Percentiles rank a stretch among this genome's conserved stretches.
Conservation (phyloP, 1,140 invertebrate species). For the Drosophila carrolli region DNA sequence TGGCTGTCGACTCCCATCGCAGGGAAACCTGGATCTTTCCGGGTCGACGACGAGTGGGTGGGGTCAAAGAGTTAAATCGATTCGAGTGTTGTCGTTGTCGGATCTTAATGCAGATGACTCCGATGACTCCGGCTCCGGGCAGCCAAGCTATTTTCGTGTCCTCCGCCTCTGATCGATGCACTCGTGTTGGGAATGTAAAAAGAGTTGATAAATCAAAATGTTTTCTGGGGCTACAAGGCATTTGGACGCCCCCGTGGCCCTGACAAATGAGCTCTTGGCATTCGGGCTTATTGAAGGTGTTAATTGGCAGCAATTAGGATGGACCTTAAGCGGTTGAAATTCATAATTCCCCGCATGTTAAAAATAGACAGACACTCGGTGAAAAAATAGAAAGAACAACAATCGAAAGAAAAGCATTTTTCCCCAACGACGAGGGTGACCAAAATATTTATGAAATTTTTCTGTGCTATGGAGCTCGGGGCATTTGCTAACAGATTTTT, state of each 20-base stretch:
- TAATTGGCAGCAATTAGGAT: conserved; percentile 64
- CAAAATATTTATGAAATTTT: conserved; percentile 60
- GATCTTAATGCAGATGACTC: conserved; percentile 71
- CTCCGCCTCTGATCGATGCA: conserved; percentile 61
- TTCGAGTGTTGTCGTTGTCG: conserved; percentile 70
- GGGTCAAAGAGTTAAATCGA: conserved; percentile 81
- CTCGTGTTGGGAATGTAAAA: conserved; percentile 76
- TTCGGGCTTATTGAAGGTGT: conserved; percentile 55
- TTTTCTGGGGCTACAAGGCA: conserved; percentile 35
- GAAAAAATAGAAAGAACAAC: conserved; percentile 14
- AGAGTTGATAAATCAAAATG: conserved; percentile 83
- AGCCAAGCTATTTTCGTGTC: conserved; percentile 51
- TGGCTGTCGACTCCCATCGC: conserved; percentile 18
- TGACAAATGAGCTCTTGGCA: conserved; percentile 57
- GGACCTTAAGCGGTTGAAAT: conserved; percentile 35
- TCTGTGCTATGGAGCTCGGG: not conserved
- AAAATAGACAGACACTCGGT: conserved; percentile 31
- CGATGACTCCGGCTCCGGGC: conserved; percentile 41
- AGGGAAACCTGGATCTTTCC: conserved; percentile 2
- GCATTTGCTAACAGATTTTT: conserved; percentile 37
- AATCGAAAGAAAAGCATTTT: conserved; percentile 18
- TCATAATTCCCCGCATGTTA: conserved; percentile 42
- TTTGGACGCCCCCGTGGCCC: conserved; percentile 36
- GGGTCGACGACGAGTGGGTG: conserved; percentile 38
- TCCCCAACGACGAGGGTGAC: not conserved